A percentile compares a stretch with the other conserved stretches of the same genome.
Conservation (phyloP, 2,797 vertebrate species). For the Margarornis squamiger region DNA sequence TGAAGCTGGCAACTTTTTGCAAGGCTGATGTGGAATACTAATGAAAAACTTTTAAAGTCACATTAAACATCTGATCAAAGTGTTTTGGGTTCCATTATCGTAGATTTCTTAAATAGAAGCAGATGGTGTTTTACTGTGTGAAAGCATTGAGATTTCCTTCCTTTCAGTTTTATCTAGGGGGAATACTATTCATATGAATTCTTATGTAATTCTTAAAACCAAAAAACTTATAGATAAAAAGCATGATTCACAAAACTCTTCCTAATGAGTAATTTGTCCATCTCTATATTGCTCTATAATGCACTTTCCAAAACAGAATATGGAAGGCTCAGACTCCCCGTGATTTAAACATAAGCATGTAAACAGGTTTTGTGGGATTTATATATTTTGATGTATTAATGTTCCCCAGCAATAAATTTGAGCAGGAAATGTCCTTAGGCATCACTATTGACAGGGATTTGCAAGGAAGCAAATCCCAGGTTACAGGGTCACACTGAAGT, state of each 20-base stretch:
- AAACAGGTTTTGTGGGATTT: neutral
- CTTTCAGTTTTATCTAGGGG: neutral
- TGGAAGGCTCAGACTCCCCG: neutral
- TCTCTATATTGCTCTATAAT: neutral
- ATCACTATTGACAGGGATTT: neutral
- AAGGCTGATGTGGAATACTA: constrained; percentile 18
- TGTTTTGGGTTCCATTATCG: constrained; percentile 30
- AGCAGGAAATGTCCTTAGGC: neutral
- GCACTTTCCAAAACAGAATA: neutral
- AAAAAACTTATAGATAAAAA: neutral
- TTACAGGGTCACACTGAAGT: neutral
- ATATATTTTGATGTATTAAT: neutral
- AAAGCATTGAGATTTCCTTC: neutral
- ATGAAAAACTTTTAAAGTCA: constrained; percentile 28
- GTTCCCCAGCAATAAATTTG: neutral
- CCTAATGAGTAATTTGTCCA: neutral
- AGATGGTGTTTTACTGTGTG: constrained; percentile 46
- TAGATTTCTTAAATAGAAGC: constrained; percentile 51
- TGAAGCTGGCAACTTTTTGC: neutral
- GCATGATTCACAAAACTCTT: neutral
- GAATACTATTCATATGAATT: neutral
- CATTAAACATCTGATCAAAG: constrained; percentile 53
- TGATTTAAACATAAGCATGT: neutral
- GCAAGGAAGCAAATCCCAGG: neutral
- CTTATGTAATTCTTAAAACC: neutral